phyloP scores from a whole-genome alignment of 2,888 invertebrate species.

The Hydriomena furcata region DNA sequence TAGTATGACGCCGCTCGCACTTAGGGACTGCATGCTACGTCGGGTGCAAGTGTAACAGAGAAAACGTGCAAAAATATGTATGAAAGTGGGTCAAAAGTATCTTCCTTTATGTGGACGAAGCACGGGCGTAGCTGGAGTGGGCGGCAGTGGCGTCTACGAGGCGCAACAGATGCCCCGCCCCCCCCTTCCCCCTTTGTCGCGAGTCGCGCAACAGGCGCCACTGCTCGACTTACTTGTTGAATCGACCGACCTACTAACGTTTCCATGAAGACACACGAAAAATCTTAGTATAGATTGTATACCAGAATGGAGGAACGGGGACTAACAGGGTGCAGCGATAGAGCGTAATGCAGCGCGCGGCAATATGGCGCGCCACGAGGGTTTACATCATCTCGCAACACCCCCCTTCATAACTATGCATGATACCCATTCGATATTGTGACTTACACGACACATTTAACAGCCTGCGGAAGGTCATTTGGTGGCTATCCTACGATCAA shows the following conservation, averaged over 20 bases:
- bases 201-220: constrained; percentile 73
- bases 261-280: constrained; percentile 61
- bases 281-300: constrained; percentile 43
- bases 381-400: constrained; percentile 6
- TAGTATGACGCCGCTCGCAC: constrained; percentile 33
- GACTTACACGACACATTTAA: background rate
- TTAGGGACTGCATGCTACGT: constrained; percentile 26
- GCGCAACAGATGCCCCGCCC: constrained; percentile 78
- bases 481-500: background rate
- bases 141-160: constrained; percentile 75
- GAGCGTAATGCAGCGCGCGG: constrained; percentile 10
- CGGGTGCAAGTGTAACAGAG: constrained; percentile 42
- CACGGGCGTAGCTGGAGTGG: constrained; percentile 58
- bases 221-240: constrained; percentile 79
- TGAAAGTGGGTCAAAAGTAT: constrained; percentile 70
- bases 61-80: constrained; percentile 42
- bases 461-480: background rate
- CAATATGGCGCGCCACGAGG: constrained; percentile 22
- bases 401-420: background rate
- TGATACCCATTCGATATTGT: background rate
- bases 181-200: constrained; percentile 45
- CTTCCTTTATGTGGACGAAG: constrained; percentile 60
- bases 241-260: constrained; percentile 83
- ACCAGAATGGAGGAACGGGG: constrained; percentile 39
- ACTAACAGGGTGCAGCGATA: constrained; percentile 36